Evolutionary conservation across 2,888 invertebrate genomes (phyloP).

Genomic region (Drosophila anomalata): DNA sequence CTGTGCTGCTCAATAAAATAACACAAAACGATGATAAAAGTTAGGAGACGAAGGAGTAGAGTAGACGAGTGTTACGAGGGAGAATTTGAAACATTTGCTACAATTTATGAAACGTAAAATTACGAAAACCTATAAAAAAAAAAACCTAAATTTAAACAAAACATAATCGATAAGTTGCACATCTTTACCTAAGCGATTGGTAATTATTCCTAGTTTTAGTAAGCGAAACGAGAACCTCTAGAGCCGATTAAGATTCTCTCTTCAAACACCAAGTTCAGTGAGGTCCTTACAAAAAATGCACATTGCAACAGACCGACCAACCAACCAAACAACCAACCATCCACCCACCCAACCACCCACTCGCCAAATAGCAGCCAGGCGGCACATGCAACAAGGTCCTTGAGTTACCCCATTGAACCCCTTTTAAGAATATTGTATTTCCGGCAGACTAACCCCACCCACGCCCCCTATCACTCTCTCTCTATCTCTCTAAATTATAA

Average conservation of each 20-base stretch:
- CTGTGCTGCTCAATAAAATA: constrained; percentile 83
- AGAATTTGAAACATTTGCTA: constrained; percentile 54
- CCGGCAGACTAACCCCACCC: constrained; percentile 24
- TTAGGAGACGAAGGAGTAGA: constrained; percentile 31
- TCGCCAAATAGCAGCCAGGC: constrained; percentile 24
- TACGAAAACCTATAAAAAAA: constrained; percentile 40
- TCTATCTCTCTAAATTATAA: constrained; percentile 24
- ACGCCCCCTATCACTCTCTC: constrained; percentile 25
- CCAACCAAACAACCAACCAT: constrained; percentile 8
- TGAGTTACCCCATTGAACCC: not conserved
- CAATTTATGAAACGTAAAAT: constrained; percentile 59
- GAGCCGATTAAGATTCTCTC: constrained; percentile 34
- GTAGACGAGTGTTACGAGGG: constrained; percentile 38
- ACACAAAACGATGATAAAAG: constrained; percentile 23
- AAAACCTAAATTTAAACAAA: constrained; percentile 43
- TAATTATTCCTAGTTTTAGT: constrained; percentile 78
- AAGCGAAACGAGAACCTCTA: constrained; percentile 48
- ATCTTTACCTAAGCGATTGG: constrained; percentile 81
- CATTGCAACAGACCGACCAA: constrained; percentile 2
- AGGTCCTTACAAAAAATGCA: constrained; percentile 14
- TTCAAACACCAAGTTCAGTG: constrained; percentile 26
- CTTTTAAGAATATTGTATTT: constrained; percentile 6
- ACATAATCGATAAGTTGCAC: constrained; percentile 70
- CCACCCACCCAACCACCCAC: constrained; percentile 10
- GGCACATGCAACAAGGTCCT: constrained; percentile 22